Base-by-base conservation (phyloP, 2,113 vertebrate species). In the Melanerpes formicivorus region DNA sequence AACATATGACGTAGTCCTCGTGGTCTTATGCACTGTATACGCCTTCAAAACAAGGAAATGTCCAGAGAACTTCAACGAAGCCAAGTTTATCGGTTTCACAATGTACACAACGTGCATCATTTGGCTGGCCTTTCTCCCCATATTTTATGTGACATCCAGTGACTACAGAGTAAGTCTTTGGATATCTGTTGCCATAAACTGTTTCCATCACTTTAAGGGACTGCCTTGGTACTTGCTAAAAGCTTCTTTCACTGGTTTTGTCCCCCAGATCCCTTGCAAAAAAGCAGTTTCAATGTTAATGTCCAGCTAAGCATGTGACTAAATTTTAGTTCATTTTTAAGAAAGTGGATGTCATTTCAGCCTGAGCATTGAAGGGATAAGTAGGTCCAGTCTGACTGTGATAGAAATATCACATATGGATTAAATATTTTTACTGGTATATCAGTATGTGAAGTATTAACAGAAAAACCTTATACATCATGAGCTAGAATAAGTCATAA, bases 61-160 rank as follows among this genome's bases (percentile, higher is more conserved):
- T 95, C 99, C 99, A 4, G 99, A 99, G 97, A 99, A 99, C 96
- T 99, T 99, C 98, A 99, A 99, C 3, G 99, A 99, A 97, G 99
- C 99, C 96, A 99, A 99, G 97, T 99, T 99, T 96, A 99, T 99
- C 85, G 99, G 99, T 94, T 99, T 99, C 96, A 99, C 99, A 82
- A 99, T 99, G 99, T 99, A 99, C 66, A 99, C 99, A 76, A 99
- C 99, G 3, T 99, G 99, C 96, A 99, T 99, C 97, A 99, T 99
- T 95, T 99, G 99, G 99, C 97, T 99, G 97, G 99, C 99, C 54
- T 99, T 99, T 95, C 98, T 99, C 56, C 99, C 99, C 29, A 99
- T 99, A 98, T 99, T 99, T 98, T 99, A 99, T 87, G 99, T 99
- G 96, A 99, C 99, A n/a, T 99, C 99, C 55, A 99, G 98, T 89